Evolutionary conservation across 2,888 invertebrate species (phyloP), one percentile per base, ranked within the genome.

Genomic region (Ochropleura plecta): DNA sequence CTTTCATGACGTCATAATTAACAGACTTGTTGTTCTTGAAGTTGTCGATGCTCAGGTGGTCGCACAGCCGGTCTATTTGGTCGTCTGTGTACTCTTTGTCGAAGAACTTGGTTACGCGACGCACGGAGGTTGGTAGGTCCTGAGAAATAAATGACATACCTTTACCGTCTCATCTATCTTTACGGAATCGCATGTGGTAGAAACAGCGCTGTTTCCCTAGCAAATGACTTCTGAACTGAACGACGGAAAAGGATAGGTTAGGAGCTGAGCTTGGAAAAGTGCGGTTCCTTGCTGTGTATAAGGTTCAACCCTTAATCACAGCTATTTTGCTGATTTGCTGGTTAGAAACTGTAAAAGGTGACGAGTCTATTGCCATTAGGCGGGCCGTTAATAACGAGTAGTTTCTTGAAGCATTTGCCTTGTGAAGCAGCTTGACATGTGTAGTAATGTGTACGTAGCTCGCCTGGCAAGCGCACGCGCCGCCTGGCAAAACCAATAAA

Each of bases 1-100:
- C 96, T 85, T 96, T 97, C 90, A 98, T 96, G 67, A 97, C 97
- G 76, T 97, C 97, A 68, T 96, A 97, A 90, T 99, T 99, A 0
- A 98, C 98, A 9, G 98, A 97, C 66, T 97, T 97, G 94, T 99
- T 99, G 18, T 97, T 97, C 83, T 98, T 98, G 95, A 99, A 99
- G 91, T 97, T 98, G 14, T 98, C 97, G 81, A 99, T 98, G 88
- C 97, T 97, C 78, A 99, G 97, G 91, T 99, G 98, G 10, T 98
- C 93, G 14, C 97, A 97, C 5, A 99, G 94, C 40, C 94, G 93
- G 0, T 94, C 90, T 0, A 98, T 91, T 90, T 98, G 97, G 40
- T 97, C 96, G 0, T 96, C 94, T 0, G 95, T 95, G 76, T 97
- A 96, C 0, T 92, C 88, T 90, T 97, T 97, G 60, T 94, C 96